phyloP scores from a whole-genome alignment of 2,797 vertebrate species.

The Trichosurus vulpecula region DNA sequence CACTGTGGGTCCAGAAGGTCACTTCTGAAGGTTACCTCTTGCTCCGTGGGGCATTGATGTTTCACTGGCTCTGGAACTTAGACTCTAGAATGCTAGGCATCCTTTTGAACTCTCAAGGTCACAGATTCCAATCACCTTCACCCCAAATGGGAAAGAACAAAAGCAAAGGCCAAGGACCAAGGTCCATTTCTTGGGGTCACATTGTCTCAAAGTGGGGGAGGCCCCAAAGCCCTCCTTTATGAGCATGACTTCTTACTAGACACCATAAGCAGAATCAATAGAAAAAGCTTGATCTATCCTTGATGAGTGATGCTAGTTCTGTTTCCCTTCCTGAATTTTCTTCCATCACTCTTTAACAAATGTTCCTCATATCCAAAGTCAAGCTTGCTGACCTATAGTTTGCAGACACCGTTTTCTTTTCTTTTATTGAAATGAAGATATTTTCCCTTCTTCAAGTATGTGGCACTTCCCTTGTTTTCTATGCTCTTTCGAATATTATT shows the following conservation, averaged over 20 bases:
- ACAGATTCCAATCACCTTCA: neutral
- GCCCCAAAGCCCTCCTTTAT: neutral
- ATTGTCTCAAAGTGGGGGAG: neutral
- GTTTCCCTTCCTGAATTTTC: neutral
- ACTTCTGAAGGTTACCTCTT: neutral
- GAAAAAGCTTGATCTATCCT: neutral
- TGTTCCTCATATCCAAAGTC: neutral
- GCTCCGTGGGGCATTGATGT: neutral
- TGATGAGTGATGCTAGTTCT: neutral
- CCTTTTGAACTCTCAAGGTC: neutral
- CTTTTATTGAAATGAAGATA: neutral
- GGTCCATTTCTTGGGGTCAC: neutral
- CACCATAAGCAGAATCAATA: neutral
- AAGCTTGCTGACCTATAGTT: neutral
- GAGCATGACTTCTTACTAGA: neutral
- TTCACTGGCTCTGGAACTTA: neutral
- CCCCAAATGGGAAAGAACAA: neutral
- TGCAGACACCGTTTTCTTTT: neutral
- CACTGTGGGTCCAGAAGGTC: neutral
- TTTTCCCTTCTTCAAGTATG: neutral
- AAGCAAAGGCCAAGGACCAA: neutral
- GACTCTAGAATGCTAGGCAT: neutral
- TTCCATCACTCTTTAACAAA: neutral
- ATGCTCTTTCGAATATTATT: neutral
- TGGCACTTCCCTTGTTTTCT: neutral